phyloP scores from a whole-genome alignment of 2,113 vertebrate species.

The Saimiri boliviensis region DNA sequence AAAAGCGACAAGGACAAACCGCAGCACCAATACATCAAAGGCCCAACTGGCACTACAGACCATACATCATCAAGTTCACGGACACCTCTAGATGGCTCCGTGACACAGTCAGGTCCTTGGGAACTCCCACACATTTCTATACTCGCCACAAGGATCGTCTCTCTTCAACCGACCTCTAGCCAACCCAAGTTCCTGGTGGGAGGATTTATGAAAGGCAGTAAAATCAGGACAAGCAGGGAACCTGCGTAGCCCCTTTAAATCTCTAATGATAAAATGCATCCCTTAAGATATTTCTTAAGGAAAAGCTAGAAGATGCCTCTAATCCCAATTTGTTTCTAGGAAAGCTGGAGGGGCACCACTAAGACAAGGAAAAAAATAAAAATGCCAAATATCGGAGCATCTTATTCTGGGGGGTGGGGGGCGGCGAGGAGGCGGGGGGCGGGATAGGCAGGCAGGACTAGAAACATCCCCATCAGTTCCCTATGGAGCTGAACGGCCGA shows the following conservation, averaged over 20 bases:
- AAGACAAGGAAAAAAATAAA: neutral
- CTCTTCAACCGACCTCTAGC: neutral
- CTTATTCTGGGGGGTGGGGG: neutral
- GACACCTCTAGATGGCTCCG: neutral
- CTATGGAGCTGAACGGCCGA: neutral
- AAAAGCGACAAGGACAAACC: slow-evolving; percentile 56
- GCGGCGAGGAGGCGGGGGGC: neutral
- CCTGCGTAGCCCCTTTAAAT: slow-evolving; percentile 9
- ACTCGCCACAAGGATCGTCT: neutral
- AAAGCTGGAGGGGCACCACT: neutral
- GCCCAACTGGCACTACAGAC: neutral
- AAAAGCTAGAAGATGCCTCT: neutral
- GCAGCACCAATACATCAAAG: slow-evolving; percentile 21
- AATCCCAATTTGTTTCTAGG: neutral
- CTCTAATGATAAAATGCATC: neutral
- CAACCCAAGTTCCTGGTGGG: neutral
- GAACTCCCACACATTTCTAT: neutral
- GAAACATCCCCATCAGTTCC: neutral
- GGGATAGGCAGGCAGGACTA: neutral
- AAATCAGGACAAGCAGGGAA: slow-evolving; percentile 50
- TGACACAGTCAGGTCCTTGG: neutral
- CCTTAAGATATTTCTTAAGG: neutral
- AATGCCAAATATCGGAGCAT: neutral
- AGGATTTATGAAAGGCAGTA: slow-evolving; percentile 65
- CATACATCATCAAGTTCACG: slow-evolving; percentile 21